Base-by-base conservation (phyloP, 2,797 vertebrate genomes). In the Trachurus trachurus region DNA sequence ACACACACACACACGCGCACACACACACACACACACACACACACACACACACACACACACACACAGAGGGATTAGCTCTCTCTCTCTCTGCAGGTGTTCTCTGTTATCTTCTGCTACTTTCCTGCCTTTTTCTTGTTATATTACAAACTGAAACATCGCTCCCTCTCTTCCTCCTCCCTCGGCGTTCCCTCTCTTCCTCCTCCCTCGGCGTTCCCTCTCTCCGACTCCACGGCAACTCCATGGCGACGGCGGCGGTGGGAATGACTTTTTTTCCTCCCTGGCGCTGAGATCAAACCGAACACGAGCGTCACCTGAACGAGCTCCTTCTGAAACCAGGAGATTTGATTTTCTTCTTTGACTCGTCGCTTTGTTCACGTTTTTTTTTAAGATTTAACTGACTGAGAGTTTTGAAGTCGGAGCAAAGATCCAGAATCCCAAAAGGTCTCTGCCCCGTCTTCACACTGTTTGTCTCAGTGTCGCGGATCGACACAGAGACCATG, bases 41-140 rank as follows among this genome's bases (percentile, higher is more conserved):
- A 71, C 68, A 61, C 37, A 42, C 34, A 52, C 61, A 71, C 68
- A 61, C 37, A 63, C 44, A 31, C 21, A 6, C 15, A 31, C 42
- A 21, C 31, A 21, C 29, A 49, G 57, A 64, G 42, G 57, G 79
- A 83, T 82, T 64, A 72, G 9, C 19, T 40, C 39, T 42, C 9
- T 3, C 21, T 2, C 21, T 45, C 66, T 72, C 72, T 53, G 75
- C 13, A 47, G 69, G 66, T 74, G 83, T 74, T 76, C 69, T 26
- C 9, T 21, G 29, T 80, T 64, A 80, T 84, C 74, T 68, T 19
- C 1, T 5, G 11, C 42, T 12, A 21, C 37, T 80, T 62, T 70
- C 26, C 65, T 52, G 59, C 47, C 70, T 52, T 45, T 12, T 68
- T 58, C 57, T 65, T 69, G 60, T 81, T 74, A 50, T 49, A 79